Conservation (phyloP, 2,888 invertebrate species). For the Cyrtodaria siliqua region DNA sequence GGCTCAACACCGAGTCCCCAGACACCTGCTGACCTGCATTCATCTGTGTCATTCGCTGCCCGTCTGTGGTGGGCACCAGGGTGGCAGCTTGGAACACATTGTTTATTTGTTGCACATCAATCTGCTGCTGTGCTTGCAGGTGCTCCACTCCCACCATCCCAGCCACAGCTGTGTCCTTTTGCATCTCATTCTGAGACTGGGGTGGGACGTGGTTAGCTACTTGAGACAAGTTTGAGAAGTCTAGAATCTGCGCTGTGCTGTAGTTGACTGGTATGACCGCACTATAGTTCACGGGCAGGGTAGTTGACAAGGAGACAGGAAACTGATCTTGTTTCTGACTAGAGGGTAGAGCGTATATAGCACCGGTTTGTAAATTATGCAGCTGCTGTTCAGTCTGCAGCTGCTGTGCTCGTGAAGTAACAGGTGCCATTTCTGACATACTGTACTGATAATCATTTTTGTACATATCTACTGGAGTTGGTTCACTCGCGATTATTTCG, state of each 20-base stretch:
- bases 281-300: no score
- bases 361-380: not conserved
- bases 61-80: slow-evolving; percentile 9
- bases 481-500: not conserved
- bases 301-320: no score
- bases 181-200: no score
- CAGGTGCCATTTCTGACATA: no score
- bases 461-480: not conserved
- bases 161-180: slow-evolving; percentile 7
- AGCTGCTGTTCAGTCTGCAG: not conserved
- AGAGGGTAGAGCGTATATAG: not conserved
- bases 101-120: not conserved
- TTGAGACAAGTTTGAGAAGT: no score
- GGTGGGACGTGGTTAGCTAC: no score
- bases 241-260: no score
- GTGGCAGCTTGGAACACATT: slow-evolving; percentile 22
- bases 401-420: no score
- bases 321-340: no score
- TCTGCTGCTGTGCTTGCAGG: slow-evolving; percentile 1
- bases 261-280: no score
- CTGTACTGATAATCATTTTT: slow-evolving; percentile 4
- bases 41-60: no score
- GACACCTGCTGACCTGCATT: not conserved
- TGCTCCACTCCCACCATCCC: not conserved
- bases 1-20: slow-evolving; percentile 13